A percentile compares a stretch with the other conserved stretches of the same genome.
These are phyloP conservation scores for Saturnia pavonia DNA, from an alignment of 2,888 invertebrate species.

Conservation along the genomic window DNA sequence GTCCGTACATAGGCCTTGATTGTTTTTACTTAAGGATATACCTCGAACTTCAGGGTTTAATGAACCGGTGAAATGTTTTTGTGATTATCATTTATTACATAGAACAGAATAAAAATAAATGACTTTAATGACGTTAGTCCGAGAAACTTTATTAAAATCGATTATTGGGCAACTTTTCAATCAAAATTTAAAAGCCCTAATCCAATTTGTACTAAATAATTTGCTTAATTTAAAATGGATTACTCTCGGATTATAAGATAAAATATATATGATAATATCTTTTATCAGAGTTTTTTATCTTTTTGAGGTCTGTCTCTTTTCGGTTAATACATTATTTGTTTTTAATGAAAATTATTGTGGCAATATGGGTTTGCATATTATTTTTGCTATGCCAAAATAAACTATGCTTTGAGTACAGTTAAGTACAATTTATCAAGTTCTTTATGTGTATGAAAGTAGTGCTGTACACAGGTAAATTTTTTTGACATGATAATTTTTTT, in stretches of 20 bases:
- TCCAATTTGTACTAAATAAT: too few relatives aligned
- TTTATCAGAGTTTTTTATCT: not conserved
- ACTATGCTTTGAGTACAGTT: too few relatives aligned
- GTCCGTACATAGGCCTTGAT: conserved; percentile 10
- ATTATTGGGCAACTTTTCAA: too few relatives aligned
- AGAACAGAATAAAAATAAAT: not conserved
- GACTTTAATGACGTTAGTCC: not conserved
- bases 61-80: conserved; percentile 7
- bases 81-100: not conserved
- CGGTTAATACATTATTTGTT: not conserved
- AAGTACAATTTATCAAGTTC: too few relatives aligned
- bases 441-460: too few relatives aligned
- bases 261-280: not conserved
- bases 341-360: not conserved
- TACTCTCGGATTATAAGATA: too few relatives aligned
- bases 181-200: too few relatives aligned
- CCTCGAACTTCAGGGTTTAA: conserved; percentile 4
- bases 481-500: too few relatives aligned
- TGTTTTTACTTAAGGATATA: conserved; percentile 12
- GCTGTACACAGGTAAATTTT: too few relatives aligned
- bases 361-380: not conserved
- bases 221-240: too few relatives aligned
- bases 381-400: not conserved
- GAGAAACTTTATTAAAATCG: not conserved
- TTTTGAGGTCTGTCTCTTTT: not conserved